Evolutionary conservation across 1,140 invertebrate species (phyloP).

Genomic region (Trachymyrmex cornetzi): DNA sequence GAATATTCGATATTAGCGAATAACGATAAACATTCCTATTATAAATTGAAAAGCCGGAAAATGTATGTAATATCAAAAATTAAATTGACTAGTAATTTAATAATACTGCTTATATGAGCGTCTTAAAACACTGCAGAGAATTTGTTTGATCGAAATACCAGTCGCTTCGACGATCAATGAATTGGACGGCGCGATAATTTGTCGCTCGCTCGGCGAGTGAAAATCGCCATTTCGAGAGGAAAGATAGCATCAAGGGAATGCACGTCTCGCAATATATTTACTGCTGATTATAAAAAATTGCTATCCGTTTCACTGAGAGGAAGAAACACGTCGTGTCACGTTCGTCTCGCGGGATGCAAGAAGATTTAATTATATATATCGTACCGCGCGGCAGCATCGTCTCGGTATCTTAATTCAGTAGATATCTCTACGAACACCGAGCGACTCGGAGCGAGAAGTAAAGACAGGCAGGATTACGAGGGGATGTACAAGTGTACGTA

Average conservation of each 20-base stretch:
- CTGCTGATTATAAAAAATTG: constrained; percentile 41
- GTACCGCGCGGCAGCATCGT: constrained; percentile 21
- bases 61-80: too few species aligned
- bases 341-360: constrained; percentile 17
- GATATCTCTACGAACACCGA: constrained; percentile 39
- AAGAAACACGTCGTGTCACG: constrained; percentile 30
- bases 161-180: background rate
- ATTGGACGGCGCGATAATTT: constrained; percentile 29
- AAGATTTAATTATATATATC: constrained; percentile 63
- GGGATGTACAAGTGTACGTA: constrained; percentile 33
- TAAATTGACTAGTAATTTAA: too few species aligned
- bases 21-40: too few species aligned
- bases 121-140: too few species aligned
- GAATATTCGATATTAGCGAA: too few species aligned
- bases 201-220: background rate
- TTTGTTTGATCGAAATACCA: constrained; percentile 13
- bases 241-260: background rate
- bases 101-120: too few species aligned
- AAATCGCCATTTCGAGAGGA: background rate
- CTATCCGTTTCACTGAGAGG: background rate
- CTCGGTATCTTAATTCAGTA: constrained; percentile 55
- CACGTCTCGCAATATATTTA: background rate
- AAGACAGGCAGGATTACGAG: constrained; percentile 38
- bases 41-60: too few species aligned
- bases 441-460: constrained; percentile 34